These are phyloP conservation scores for Plectus sambesii DNA, from an alignment of 1,140 invertebrate species.

Conservation along the genomic window DNA sequence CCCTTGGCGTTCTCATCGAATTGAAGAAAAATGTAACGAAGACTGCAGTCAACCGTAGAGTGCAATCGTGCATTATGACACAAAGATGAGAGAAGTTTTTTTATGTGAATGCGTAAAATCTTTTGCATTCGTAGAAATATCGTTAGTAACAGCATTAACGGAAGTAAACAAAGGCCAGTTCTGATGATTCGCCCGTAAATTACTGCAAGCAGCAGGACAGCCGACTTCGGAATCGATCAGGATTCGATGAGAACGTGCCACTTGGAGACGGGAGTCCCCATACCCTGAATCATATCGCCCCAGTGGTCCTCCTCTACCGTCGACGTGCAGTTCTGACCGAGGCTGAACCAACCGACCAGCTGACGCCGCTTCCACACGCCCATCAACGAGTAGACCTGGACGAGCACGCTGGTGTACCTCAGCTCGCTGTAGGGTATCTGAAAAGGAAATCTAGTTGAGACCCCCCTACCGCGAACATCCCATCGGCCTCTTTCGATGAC, in stretches of 20 bases:
- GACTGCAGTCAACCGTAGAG: too few relatives aligned
- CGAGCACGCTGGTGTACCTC: neutral
- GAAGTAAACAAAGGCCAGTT: too few relatives aligned
- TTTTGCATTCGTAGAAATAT: too few relatives aligned
- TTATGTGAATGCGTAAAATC: too few relatives aligned
- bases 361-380: conserved; percentile 7
- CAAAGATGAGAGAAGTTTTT: too few relatives aligned
- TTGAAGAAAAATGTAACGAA: too few relatives aligned
- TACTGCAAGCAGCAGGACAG: too few relatives aligned
- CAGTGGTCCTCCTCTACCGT: conserved; percentile 7
- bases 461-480: neutral
- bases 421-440: conserved; percentile 4
- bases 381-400: conserved; percentile 4
- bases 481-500: neutral
- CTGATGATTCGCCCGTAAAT: too few relatives aligned
- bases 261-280: conserved; percentile 10
- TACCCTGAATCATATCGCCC: conserved; percentile 10
- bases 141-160: too few relatives aligned
- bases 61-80: too few relatives aligned
- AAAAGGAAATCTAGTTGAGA: neutral
- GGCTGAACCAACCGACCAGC: neutral
- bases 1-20: too few relatives aligned
- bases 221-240: too few relatives aligned
- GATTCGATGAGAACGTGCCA: neutral
- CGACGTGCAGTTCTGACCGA: conserved; percentile 9